Conservation (phyloP, 1,140 invertebrate genomes). For the Pseudomyrmex flavicornis region DNA sequence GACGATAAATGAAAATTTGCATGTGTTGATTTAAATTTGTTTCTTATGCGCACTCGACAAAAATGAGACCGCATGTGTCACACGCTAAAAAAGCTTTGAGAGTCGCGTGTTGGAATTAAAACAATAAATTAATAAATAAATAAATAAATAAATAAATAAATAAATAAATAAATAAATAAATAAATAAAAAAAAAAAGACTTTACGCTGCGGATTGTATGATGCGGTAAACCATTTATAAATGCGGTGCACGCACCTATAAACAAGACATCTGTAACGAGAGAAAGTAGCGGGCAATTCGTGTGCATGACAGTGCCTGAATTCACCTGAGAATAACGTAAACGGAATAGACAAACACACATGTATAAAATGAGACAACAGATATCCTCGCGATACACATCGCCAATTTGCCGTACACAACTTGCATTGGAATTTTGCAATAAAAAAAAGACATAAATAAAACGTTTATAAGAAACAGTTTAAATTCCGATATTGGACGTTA, state of each 20-base stretch:
- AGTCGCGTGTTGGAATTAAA: too few species aligned
- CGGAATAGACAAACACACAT: neutral
- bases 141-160: conserved; percentile 10
- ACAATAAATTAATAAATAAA: conserved; percentile 10
- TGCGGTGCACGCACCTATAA: conserved; percentile 52
- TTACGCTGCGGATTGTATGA: conserved; percentile 31
- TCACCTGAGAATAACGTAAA: conserved; percentile 50
- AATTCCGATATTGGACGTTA: conserved; percentile 22
- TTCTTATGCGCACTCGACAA: conserved; percentile 11
- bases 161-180: neutral
- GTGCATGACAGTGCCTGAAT: conserved; percentile 57
- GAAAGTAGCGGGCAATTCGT: conserved; percentile 57
- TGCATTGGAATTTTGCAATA: too few species aligned
- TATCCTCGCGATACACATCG: conserved; percentile 14
- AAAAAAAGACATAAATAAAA: too few species aligned
- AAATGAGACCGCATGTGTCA: conserved; percentile 30
- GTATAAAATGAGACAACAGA: conserved; percentile 61
- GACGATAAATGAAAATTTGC: conserved; percentile 15
- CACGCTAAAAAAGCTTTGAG: too few species aligned
- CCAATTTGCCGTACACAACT: too few species aligned
- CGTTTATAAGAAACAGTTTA: neutral
- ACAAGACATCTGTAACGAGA: conserved; percentile 67
- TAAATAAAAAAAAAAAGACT: conserved; percentile 26
- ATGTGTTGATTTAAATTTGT: conserved; percentile 21
- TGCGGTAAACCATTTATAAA: conserved; percentile 37